Conservation (phyloP, 2,113 vertebrate genomes). For the Thamnaconus septentrionalis region DNA sequence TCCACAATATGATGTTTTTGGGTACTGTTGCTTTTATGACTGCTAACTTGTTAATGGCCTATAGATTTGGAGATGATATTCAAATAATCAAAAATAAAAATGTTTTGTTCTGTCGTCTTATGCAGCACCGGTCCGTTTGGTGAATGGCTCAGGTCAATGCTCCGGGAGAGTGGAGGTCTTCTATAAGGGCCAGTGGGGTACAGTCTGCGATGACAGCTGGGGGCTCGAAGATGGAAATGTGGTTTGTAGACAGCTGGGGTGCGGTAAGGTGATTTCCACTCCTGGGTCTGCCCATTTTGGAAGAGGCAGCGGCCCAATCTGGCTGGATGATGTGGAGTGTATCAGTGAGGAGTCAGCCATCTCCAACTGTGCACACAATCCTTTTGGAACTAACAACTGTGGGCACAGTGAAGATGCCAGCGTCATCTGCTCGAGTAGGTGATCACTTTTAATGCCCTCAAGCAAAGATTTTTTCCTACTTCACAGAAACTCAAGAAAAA, state of each 20-base stretch:
- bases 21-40: too few species aligned
- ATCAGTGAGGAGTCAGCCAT: conserved; percentile 50
- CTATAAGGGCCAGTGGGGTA: conserved; percentile 63
- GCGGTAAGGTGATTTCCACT: conserved; percentile 54
- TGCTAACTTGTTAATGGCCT: too few species aligned
- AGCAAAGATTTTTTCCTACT: too few species aligned
- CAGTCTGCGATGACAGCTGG: conserved; percentile 68
- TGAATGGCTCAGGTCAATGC: conserved; percentile 29
- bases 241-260: conserved; percentile 61
- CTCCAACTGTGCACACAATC: conserved; percentile 44
- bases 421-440: conserved; percentile 66
- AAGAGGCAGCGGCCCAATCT: conserved; percentile 58
- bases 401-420: conserved; percentile 67
- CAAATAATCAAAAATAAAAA: too few species aligned
- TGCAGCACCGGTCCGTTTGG: conserved; percentile 45
- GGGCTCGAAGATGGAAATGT: conserved; percentile 32
- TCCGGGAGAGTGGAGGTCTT: conserved; percentile 58
- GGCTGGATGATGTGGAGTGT: conserved; percentile 68
- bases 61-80: too few species aligned
- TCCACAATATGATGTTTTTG: too few species aligned
- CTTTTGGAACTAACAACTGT: conserved; percentile 63
- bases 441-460: too few species aligned
- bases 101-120: too few species aligned
- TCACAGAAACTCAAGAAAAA: too few species aligned
- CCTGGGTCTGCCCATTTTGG: conserved; percentile 53